Base-by-base conservation (phyloP, 2,888 invertebrate genomes). In the Eupithecia subfuscata region DNA sequence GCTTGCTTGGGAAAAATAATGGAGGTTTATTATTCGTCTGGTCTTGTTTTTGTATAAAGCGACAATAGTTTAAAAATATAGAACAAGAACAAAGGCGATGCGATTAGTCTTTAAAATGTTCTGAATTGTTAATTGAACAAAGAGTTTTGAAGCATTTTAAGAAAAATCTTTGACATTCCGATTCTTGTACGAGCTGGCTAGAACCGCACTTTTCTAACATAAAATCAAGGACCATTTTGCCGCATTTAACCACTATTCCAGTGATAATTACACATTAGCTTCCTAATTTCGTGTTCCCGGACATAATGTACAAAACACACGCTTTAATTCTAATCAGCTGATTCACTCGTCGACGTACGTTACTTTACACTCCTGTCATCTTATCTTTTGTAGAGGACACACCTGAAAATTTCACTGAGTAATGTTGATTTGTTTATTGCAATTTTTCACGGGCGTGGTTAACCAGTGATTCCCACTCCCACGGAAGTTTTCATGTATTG, bases 241-340 rank as follows among this genome's bases (percentile, higher is more conserved):
- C 25, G 74, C 67, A 75, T 65, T 70, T 52, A 76, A 74, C 74
- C 12, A 65, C 71, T 63, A 74, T 71, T 64, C 64, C 74, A 73
- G 74, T 70, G 63, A 69, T 79, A 78, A 77, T 78, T 65, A 78
- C 60, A 74, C 70, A 69, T 71, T 73, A 68, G 60, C 69, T 69
- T 75, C 75, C 75, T 77, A 78, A 69, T 73, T 76, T 78, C 75
- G 75, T 79, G 71, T 71, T 71, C 70, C 60, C 76, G 69, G 56
- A 76, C 79, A 80, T 84, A 84, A 85, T 84, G 80, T 82, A 80
- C 74, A 72, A 79, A 83, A 83, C 82, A 84, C 84, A 86, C 84
- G 84, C 83, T 84, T 87, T 90, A 89, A 91, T 60, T 91, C 89
- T 85, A 90, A 91, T 91, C 90, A 90, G 86, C 73, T 73, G 76